These are phyloP conservation scores for Eupithecia exiguata DNA, from an alignment of 2,888 invertebrate species.

Conservation along the genomic window DNA sequence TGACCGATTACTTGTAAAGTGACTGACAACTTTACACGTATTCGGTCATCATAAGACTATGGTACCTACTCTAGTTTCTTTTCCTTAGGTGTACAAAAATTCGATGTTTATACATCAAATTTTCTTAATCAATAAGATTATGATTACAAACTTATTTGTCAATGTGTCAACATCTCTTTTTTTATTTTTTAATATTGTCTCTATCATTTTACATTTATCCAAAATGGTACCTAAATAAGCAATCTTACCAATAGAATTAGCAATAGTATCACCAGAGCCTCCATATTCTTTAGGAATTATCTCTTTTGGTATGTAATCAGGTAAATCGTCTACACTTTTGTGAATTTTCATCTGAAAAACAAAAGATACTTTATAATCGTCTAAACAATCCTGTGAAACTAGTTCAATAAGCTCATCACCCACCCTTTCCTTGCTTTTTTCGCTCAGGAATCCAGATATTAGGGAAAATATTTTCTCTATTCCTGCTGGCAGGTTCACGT, in stretches of 20 bases:
- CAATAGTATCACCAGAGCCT: slow-evolving; percentile 82
- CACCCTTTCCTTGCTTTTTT: slow-evolving; percentile 85
- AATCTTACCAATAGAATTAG: slow-evolving; percentile 77
- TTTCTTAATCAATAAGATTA: too few species aligned
- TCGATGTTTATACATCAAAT: too few species aligned
- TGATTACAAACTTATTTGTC: not conserved
- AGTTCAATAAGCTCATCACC: slow-evolving; percentile 25
- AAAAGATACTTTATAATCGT: not conserved
- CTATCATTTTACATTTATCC: not conserved
- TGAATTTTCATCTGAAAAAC: slow-evolving; percentile 82
- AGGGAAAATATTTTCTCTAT: slow-evolving; percentile 83
- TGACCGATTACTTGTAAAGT: too few species aligned
- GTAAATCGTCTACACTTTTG: slow-evolving; percentile 79
- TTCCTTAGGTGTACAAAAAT: not conserved
- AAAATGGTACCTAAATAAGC: not conserved
- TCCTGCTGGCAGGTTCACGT: slow-evolving; percentile 82
- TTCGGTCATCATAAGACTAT: not conserved
- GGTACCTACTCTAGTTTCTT: not conserved
- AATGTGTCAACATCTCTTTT: not conserved
- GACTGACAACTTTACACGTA: not conserved
- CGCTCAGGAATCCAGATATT: slow-evolving; percentile 82
- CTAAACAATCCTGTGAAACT: not conserved
- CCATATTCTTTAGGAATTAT: slow-evolving; percentile 87
- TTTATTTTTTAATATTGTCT: not conserved
- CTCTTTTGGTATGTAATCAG: slow-evolving; percentile 82